Evolutionary conservation across 2,888 invertebrate species (phyloP), one percentile per base, ranked within the genome.

Genomic region (Stenurella melanura): DNA sequence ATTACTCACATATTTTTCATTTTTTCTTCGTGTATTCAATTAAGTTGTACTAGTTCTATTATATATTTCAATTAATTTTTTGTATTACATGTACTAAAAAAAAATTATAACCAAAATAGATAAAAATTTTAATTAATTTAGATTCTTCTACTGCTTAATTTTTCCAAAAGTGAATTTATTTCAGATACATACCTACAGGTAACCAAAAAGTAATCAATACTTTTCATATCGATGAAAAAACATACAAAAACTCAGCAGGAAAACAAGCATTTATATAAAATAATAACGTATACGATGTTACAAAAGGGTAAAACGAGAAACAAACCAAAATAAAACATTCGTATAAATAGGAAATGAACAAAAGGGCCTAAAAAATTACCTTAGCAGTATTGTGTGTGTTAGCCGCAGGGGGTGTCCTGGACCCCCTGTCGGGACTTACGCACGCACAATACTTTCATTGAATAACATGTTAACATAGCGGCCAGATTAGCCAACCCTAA

Each of bases 321-420:
- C 80, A 83, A 80, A 80, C 73, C 77, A 82, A 77, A 84, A 84
- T 83, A 83, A 83, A 82, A 82, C 84, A 84, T 83, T 84, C 79
- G 81, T 84, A 84, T 80, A 84, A 84, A 84, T 81, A 84, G 78
- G 78, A 81, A 82, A 80, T 72, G 80, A 80, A 85, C 84, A 85
- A 85, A 82, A 81, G 83, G 79, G 66, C 75, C 80, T 79, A 83
- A 84, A 85, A 86, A 85, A 84, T 81, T 80, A 82, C 81, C 81
- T 78, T 77, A 83, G 82, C 83, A 85, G 84, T 85, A 85, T 86
- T 86, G 86, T 87, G 83, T 83, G 81, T 82, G 81, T 73, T 78
- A 83, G 76, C 87, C 19, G 81, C 85, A 82, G 88, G 87, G 85
- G 87, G 86, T 80, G 82, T 80, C 77, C 81, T 76, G 81, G 83